Base-by-base conservation (phyloP, 2,797 vertebrate genomes). In the Chelmon rostratus region DNA sequence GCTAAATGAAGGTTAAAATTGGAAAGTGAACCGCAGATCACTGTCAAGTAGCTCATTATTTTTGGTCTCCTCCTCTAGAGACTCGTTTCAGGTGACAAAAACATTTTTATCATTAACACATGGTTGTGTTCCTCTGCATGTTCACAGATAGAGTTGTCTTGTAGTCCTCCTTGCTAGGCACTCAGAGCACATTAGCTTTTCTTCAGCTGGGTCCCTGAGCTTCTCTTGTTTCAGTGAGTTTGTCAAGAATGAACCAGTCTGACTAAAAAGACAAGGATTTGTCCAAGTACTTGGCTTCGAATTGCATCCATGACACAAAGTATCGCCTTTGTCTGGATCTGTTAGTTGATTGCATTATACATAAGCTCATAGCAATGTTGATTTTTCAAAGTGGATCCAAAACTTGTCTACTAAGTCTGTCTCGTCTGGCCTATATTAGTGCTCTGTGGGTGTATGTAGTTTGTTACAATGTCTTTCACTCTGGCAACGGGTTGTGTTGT, bases 281-380 rank as follows among this genome's bases (percentile, higher is more conserved):
- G 42, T 84, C 28, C 69, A 49, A 28, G 38, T 8, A 9, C 63
- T 50, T 73, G 75, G 44, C 62, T 71, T 56, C 79, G 33, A 73
- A 35, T 37, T 62, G 63, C 21, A 58, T 76, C 75, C 53, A 68
- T 46, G 73, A 73, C 79, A 76, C 81, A 84, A 79, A 79, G 82
- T 71, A 1, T 66, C 73, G 70, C 79, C 82, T 78, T 82, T 57
- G 62, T 88, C 53, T 71, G 63, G 53, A 70, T 68, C 52, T 42
- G 49, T 15, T 40, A 23, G 31, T 31, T 38, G 42, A 65, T 42
- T 79, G 19, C 54, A 65, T 61, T 9, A 25, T 8, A 52, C 8
- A 73, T n/a, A 62, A 28, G 6, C 28, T 64, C 77, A 58, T 64
- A 72, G 38, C 58, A 66, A 18, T 38, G 59, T 25, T 46, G n/a